These are phyloP conservation scores for Macropodus opercularis DNA, from an alignment of 2,797 vertebrate species.

Conservation along the genomic window DNA sequence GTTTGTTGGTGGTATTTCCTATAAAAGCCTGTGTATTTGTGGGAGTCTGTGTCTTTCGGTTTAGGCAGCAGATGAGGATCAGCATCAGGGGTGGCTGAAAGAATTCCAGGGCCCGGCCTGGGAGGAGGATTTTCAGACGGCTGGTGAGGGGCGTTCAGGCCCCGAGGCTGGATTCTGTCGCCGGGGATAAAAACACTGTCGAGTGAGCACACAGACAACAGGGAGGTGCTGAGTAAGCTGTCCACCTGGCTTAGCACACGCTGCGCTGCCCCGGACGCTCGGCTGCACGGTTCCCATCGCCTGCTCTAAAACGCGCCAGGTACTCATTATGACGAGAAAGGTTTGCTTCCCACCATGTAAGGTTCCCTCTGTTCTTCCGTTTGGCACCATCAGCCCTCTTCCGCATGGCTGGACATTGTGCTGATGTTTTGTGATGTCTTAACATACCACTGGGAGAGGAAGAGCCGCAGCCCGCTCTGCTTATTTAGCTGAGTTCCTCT, in stretches of 20 bases:
- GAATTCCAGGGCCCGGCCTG: conserved; percentile 52
- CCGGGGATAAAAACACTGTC: conserved; percentile 65
- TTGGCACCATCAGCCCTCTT: conserved; percentile 47
- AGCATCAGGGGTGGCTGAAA: conserved; percentile 50
- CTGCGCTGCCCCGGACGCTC: conserved; percentile 52
- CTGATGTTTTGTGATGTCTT: conserved; percentile 79
- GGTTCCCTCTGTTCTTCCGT: too few species aligned
- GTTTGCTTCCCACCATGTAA: not conserved
- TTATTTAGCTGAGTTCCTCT: conserved; percentile 80
- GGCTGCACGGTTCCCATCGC: conserved; percentile 47
- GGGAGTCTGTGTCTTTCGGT: not conserved
- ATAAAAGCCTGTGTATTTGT: too few species aligned
- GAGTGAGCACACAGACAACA: conserved; percentile 71
- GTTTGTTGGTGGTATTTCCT: too few species aligned
- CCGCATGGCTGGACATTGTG: conserved; percentile 60
- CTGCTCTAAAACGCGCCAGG: not conserved
- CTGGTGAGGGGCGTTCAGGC: conserved; percentile 36
- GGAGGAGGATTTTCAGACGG: conserved; percentile 49
- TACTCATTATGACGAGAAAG: too few species aligned
- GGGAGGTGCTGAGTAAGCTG: conserved; percentile 78
- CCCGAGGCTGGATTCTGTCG: conserved; percentile 69
- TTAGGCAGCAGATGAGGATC: conserved; percentile 26
- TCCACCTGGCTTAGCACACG: conserved; percentile 71
- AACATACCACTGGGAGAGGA: conserved; percentile 74
- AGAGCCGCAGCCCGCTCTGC: conserved; percentile 66